Percentiles rank a stretch among this genome's conserved stretches.
phyloP scores from a whole-genome alignment of 1,140 invertebrate genomes.

The Lepidurus couesii region DNA sequence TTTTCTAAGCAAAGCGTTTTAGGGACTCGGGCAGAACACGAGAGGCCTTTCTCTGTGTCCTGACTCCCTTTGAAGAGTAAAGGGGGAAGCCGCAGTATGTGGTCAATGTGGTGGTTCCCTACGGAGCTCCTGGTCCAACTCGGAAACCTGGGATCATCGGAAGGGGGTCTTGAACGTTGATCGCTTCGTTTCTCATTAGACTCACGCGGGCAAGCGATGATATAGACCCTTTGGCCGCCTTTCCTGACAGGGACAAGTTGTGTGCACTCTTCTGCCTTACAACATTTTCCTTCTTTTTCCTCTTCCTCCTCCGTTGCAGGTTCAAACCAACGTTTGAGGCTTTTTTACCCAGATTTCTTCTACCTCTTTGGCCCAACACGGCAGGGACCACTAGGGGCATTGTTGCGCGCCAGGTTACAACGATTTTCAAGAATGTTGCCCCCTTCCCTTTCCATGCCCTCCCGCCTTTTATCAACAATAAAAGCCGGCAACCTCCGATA shows the following conservation, averaged over 20 bases:
- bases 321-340: too few relatives aligned
- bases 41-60: neutral
- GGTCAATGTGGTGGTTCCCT: constrained; percentile 20
- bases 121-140: constrained; percentile 6
- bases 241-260: neutral
- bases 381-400: neutral
- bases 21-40: neutral
- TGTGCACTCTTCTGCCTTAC: neutral
- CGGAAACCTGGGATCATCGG: neutral
- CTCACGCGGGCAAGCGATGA: constrained; percentile 17
- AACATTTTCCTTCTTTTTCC: neutral
- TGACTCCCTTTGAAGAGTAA: neutral
- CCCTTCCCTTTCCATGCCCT: constrained; percentile 16
- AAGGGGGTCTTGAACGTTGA: neutral
- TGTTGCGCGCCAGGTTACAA: constrained; percentile 1
- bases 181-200: constrained; percentile 18
- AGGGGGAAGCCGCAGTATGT: constrained; percentile 4
- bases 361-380: neutral
- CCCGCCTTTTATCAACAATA: neutral
- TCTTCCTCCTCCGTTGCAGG: neutral
- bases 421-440: neutral
- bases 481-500: constrained; percentile 16
- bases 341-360: neutral
- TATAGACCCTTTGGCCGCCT: neutral
- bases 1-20: neutral